Evolutionary conservation across 2,797 vertebrate species (phyloP).

Genomic region (Anas bahamensis): DNA sequence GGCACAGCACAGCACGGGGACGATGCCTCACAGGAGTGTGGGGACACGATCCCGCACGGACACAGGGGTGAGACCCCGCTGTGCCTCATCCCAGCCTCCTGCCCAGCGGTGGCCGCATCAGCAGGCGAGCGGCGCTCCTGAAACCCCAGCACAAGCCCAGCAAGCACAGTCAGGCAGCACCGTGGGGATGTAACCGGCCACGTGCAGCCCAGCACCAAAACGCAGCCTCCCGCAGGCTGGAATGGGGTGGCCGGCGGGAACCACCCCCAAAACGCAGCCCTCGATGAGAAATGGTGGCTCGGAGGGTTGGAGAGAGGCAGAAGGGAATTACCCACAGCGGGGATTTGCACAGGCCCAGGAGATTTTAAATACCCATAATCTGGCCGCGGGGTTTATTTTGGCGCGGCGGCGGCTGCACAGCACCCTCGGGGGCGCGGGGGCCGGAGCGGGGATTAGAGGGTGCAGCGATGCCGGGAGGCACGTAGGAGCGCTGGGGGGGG

Average conservation of each 20-base stretch:
- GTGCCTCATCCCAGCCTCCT: too few species aligned
- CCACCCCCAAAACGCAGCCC: not conserved
- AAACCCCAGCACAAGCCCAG: not conserved
- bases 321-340: constrained; percentile 28
- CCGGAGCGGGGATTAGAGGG: constrained; percentile 32
- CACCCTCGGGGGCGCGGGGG: not conserved
- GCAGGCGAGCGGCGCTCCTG: not conserved
- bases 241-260: not conserved
- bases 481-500: constrained; percentile 33
- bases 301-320: constrained; percentile 13
- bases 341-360: constrained; percentile 54
- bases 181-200: too few species aligned
- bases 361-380: constrained; percentile 56
- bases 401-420: not conserved
- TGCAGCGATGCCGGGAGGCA: constrained; percentile 61
- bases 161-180: too few species aligned
- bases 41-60: too few species aligned
- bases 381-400: constrained; percentile 39
- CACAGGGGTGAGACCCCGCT: too few species aligned
- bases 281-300: rapidly evolving
- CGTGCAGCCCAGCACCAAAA: not conserved
- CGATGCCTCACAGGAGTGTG: too few species aligned
- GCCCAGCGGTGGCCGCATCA: not conserved
- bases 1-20: too few species aligned
- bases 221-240: not conserved